Evolutionary conservation across 2,797 vertebrate genomes (phyloP).

Genomic region (Chloroceryle inda): DNA sequence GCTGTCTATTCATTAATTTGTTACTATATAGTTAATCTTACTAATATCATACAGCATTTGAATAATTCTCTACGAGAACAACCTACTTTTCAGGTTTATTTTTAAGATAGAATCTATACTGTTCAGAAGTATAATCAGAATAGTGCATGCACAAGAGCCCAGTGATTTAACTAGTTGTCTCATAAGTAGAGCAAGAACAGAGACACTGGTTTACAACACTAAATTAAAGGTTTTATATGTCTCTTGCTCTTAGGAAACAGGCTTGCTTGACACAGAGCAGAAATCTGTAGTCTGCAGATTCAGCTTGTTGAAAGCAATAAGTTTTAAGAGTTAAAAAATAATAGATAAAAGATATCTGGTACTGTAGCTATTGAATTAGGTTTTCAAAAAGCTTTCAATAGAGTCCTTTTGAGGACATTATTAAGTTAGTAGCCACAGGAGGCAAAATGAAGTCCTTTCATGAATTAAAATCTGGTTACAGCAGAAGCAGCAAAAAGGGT

Average conservation of each 20-base stretch:
- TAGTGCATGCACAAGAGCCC: background rate
- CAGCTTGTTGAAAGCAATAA: background rate
- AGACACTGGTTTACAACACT: background rate
- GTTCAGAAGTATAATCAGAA: background rate
- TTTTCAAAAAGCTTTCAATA: constrained; percentile 48
- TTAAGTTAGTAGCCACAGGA: constrained; percentile 49
- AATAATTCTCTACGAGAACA: background rate
- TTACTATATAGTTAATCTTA: background rate
- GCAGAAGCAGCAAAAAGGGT: background rate
- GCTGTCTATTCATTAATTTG: background rate
- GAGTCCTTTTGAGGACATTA: background rate
- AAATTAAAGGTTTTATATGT: background rate
- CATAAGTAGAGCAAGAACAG: background rate
- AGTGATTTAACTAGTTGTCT: background rate
- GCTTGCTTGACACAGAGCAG: background rate
- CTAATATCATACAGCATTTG: background rate
- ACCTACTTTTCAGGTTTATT: background rate
- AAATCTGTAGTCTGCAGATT: background rate
- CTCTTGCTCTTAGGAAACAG: background rate
- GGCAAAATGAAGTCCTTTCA: constrained; percentile 28
- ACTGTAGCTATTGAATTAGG: background rate
- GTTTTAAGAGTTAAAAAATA: constrained; percentile 20
- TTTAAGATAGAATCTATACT: background rate
- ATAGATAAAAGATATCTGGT: constrained; percentile 27
- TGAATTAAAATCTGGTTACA: constrained; percentile 47